Base-by-base conservation (phyloP, 92 coral and sea anemone genomes). In the Palythoa grandis region DNA sequence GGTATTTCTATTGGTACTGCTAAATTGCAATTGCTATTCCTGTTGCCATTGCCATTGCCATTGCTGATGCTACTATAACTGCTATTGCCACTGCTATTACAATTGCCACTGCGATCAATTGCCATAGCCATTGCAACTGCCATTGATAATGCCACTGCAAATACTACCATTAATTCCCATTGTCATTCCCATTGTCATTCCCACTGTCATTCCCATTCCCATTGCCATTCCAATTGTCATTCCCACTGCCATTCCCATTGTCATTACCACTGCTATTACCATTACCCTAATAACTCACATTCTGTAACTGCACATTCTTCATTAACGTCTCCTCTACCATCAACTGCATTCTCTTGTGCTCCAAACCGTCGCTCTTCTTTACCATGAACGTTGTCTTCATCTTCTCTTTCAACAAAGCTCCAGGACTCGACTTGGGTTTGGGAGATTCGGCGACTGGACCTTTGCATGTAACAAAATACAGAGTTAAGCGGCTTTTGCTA, bases 281-380 rank as follows among this genome's bases (percentile, higher is more conserved):
- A 56, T 12, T 61, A 61, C 68, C 20, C 19, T 57, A 60, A 1
- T 7, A 37, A 39, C 90, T 74, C 56, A 95, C 98, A 89, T 88
- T 90, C 57, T 96, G 99, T 24, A 96, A 83, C 78, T 96, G 98
- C 0, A 96, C 84, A 65, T 96, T 96, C 90, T 96, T 96, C 94
- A 92, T 95, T 1, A 96, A 93, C n/a, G 99, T 95, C 71, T 96
- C 99, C 54, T 96, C 99, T n/a, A 96, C 87, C 96, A 96, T 93
- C 19, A 90, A 88, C 79, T 96, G 99, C 72, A 96, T 91, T 70
- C 88, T 88, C 88, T 88, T 91, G 38, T 96, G 92, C 71, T 73
- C 86, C 29, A 92, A 92, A 13, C 86, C 71, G 37, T 93, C 93
- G 69, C 79, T 92, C 82, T 90, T 96, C 2, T 93, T 95, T 52